These are phyloP conservation scores for Parazoanthus darwini DNA, from an alignment of 92 coral and sea anemone genomes.

Conservation along the genomic window DNA sequence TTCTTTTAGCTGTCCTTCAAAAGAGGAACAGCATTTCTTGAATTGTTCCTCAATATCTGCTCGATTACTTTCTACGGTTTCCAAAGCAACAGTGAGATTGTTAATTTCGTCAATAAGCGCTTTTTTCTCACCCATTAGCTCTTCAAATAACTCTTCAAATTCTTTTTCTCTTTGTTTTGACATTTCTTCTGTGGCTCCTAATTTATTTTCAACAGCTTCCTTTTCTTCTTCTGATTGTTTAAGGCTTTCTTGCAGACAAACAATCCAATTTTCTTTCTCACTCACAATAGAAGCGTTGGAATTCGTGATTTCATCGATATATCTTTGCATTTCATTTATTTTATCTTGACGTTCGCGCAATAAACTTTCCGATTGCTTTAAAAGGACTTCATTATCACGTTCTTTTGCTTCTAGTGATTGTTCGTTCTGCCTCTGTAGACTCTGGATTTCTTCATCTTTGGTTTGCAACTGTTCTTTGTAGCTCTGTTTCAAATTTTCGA, in stretches of 20 bases:
- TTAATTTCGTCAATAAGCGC: slow-evolving; percentile 18
- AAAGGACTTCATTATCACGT: not conserved
- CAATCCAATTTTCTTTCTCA: slow-evolving; percentile 19
- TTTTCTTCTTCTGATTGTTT: slow-evolving; percentile 23
- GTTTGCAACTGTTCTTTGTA: not conserved
- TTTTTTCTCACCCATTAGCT: slow-evolving; percentile 53
- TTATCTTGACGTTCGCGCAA: slow-evolving; percentile 14
- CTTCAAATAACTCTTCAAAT: slow-evolving; percentile 55
- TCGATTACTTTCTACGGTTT: slow-evolving; percentile 25
- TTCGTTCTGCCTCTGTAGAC: slow-evolving; percentile 18
- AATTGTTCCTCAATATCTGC: not conserved
- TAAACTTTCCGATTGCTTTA: not conserved
- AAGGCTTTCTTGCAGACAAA: slow-evolving; percentile 5
- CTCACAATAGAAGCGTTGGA: not conserved
- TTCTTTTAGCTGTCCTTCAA: slow-evolving; percentile 23
- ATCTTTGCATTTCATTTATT: not conserved
- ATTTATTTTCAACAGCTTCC: not conserved
- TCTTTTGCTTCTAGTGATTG: not conserved
- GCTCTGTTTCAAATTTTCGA: slow-evolving; percentile 26
- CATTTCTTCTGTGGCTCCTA: slow-evolving; percentile 14
- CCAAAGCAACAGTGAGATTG: slow-evolving; percentile 37
- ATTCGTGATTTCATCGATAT: not conserved
- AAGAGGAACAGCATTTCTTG: not conserved
- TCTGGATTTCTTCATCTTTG: slow-evolving; percentile 4
- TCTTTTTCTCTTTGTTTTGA: slow-evolving; percentile 36